Evolutionary conservation across 2,888 invertebrate genomes (phyloP).

Genomic region (Spodoptera littoralis): DNA sequence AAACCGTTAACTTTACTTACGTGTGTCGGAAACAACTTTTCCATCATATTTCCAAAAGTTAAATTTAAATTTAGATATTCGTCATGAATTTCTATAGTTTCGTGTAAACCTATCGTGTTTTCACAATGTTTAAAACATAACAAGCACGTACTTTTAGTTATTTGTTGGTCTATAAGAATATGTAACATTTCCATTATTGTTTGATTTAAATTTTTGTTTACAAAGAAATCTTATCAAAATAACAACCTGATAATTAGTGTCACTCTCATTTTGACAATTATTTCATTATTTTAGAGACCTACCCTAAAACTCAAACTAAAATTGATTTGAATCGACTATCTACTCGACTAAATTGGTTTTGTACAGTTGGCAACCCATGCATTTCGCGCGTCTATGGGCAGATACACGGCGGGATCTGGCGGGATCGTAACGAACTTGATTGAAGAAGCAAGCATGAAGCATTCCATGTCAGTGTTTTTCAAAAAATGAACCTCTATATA

Average conservation of each 20-base stretch:
- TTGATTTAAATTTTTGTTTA: not conserved
- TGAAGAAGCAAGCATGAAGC: conserved; percentile 19
- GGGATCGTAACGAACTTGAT: no score
- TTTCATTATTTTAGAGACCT: conserved; percentile 1
- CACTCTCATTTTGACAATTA: not conserved
- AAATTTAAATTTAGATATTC: conserved; percentile 51
- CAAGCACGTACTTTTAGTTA: conserved; percentile 61
- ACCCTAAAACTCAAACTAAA: not conserved
- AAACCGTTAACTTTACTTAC: conserved; percentile 61
- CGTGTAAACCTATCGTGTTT: conserved; percentile 46
- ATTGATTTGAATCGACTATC: not conserved
- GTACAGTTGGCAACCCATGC: conserved; percentile 28
- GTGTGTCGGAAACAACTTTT: conserved; percentile 63
- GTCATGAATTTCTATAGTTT: conserved; percentile 57
- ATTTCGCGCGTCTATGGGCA: no score
- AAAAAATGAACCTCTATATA: not conserved
- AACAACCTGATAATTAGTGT: not conserved
- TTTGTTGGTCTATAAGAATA: conserved; percentile 42
- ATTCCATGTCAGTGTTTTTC: conserved; percentile 29
- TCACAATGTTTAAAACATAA: conserved; percentile 66
- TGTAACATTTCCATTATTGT: conserved; percentile 44
- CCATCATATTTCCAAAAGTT: conserved; percentile 62
- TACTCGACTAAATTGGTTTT: conserved; percentile 20
- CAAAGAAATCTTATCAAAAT: not conserved
- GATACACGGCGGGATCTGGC: not conserved